Conservation (phyloP, 2,888 invertebrate genomes). For the Tachina grossa region DNA sequence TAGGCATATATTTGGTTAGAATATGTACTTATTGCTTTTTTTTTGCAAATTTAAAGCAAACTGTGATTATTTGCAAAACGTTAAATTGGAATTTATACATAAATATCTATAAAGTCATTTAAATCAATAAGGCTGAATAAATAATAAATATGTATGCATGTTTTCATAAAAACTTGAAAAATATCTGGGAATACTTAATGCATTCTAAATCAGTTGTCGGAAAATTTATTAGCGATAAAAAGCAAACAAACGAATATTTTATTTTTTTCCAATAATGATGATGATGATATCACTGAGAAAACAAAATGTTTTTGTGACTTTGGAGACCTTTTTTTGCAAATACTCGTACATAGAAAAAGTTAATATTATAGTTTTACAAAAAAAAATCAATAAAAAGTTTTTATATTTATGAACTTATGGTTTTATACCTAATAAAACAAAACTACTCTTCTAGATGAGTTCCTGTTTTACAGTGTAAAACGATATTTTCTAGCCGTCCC, state of each 20-base stretch:
- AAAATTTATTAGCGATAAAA: slow-evolving; percentile 28
- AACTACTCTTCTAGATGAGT: no score
- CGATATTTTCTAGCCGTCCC: no score
- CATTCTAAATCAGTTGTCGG: background rate
- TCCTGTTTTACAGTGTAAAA: no score
- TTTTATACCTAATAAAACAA: no score
- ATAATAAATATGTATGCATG: background rate
- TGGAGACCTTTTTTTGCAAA: slow-evolving; percentile 5
- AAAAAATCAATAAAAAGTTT: background rate
- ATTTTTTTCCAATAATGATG: background rate
- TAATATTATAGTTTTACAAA: background rate
- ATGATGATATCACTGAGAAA: slow-evolving; percentile 19
- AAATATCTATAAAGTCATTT: background rate
- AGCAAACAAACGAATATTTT: slow-evolving; percentile 24
- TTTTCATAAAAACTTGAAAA: background rate
- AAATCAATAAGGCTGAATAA: slow-evolving; percentile 16
- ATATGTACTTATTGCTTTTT: background rate
- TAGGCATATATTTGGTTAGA: background rate
- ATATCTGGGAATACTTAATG: background rate
- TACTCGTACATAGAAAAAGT: background rate
- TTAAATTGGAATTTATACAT: background rate
- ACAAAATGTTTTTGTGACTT: slow-evolving; percentile 7
- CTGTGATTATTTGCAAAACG: background rate
- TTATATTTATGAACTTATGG: slow-evolving; percentile 1
- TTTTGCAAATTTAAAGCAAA: slow-evolving; percentile 9